Percentiles rank a stretch among this genome's conserved stretches.
Conservation (phyloP, 2,888 invertebrate genomes). For the Lasioglossum vierecki region DNA sequence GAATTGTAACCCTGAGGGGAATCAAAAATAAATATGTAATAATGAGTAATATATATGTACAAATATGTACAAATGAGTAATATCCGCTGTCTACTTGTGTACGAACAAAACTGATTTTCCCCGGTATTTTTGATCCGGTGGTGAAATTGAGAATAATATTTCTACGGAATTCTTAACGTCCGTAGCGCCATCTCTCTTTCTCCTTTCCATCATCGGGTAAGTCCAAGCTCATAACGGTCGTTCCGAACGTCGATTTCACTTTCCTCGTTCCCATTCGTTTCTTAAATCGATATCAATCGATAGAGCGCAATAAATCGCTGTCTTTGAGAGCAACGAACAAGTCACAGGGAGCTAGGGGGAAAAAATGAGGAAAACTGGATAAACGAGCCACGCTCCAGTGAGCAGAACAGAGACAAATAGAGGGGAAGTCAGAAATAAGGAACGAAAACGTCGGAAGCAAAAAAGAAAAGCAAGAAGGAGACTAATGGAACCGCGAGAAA, state of each 20-base stretch:
- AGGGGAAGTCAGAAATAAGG: conserved; percentile 41
- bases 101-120: background rate
- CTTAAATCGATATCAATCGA: conserved; percentile 55
- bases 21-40: no score
- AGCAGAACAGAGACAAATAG: conserved; percentile 30
- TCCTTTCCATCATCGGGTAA: background rate
- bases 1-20: no score
- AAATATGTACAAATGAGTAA: no score
- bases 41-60: no score
- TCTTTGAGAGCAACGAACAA: conserved; percentile 28
- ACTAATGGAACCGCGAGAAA: conserved; percentile 72
- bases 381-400: conserved; percentile 7
- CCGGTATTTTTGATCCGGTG: background rate
- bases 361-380: conserved; percentile 16
- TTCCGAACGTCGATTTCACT: conserved; percentile 31
- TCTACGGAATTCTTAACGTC: background rate
- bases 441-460: conserved; percentile 39
- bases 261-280: conserved; percentile 36
- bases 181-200: background rate
- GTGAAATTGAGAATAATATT: background rate
- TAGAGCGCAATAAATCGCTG: conserved; percentile 60
- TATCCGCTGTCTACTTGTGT: no score
- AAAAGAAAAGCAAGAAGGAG: conserved; percentile 45
- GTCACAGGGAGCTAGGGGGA: conserved; percentile 8
- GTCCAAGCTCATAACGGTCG: background rate